Base-by-base conservation (phyloP, 2,888 invertebrate species). In the Camptogramma bilineatum region DNA sequence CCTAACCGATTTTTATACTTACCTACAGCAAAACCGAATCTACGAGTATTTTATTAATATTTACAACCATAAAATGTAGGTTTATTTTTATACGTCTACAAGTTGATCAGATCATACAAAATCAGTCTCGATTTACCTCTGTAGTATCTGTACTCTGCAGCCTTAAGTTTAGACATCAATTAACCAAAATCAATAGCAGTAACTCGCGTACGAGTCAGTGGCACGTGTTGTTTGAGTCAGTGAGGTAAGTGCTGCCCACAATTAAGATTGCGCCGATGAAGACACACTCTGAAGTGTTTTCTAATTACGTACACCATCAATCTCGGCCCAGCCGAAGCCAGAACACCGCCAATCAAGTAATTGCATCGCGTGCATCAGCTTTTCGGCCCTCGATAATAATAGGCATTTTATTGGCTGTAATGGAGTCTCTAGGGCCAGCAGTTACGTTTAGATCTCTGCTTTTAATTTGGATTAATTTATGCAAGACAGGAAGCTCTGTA, bases 331-430 rank as follows among this genome's bases (percentile, higher is more conserved):
- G 84, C 82, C 86, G 80, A 84, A 83, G 78, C 83, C 92, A 91
- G 91, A 91, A 86, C 90, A 88, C 89, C 87, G 86, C 91, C 91
- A 93, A 92, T 93, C 92, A 93, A 90, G 91, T 92, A 91, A 93
- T 92, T 93, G 92, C 92, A 92, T 93, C 91, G 92, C 92, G 92
- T 93, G 92, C 92, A 92, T 91, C 90, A 88, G 89, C 87, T 91
- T 92, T 93, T 92, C 88, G 91, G 88, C 90, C 90, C 91, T 91
- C 90, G 91, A 91, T 91, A 91, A 92, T 92, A 92, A 93, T 91
- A 91, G 91, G 89, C 91, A 92, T 93, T 93, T 93, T 91, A 93
- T 92, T 91, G 87, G 90, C 86, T 81, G 85, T 93, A 92, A 93
- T 93, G 90, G 88, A 93, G 92, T 93, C 92, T 93, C 92, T 91